These are phyloP conservation scores for Myiotriccus ornatus DNA, from an alignment of 2,797 vertebrate genomes.

Conservation along the genomic window DNA sequence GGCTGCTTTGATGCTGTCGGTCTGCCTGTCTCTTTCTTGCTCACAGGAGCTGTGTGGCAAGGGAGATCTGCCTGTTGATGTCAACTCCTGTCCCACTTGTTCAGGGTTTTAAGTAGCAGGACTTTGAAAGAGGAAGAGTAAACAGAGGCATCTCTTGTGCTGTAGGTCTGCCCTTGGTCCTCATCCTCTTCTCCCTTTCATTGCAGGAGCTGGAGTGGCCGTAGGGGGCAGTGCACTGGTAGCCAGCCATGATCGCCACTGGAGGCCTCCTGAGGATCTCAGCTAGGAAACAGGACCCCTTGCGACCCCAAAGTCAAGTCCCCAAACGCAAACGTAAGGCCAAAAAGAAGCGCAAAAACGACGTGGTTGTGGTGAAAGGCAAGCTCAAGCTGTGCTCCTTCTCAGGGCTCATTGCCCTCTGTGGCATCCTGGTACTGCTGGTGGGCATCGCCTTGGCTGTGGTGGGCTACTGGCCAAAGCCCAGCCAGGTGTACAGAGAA, in stretches of 20 bases:
- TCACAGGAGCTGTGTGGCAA: neutral
- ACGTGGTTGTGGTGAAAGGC: constrained; percentile 95
- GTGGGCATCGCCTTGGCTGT: constrained; percentile 93
- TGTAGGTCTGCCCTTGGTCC: neutral
- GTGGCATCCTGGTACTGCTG: constrained; percentile 88
- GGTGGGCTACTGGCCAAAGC: constrained; percentile 95
- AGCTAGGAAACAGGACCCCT: constrained; percentile 93
- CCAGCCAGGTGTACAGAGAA: constrained; percentile 74
- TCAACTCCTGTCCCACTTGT: neutral
- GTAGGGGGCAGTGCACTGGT: constrained; percentile 34
- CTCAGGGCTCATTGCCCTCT: constrained; percentile 88
- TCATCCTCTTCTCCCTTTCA: constrained; percentile 62
- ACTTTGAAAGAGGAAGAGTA: neutral
- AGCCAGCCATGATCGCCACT: constrained; percentile 92
- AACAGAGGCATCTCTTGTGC: neutral
- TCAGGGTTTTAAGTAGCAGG: neutral
- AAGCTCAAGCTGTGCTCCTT: constrained; percentile 92
- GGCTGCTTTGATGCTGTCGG: neutral
- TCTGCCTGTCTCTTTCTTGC: neutral
- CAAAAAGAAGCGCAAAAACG: constrained; percentile 93
- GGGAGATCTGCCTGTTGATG: neutral
- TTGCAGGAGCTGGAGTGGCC: constrained; percentile 69
- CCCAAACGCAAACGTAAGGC: constrained; percentile 90
- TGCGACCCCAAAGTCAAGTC: constrained; percentile 85
- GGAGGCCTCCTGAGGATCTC: constrained; percentile 97